phyloP scores from a whole-genome alignment of 2,888 invertebrate genomes.

The Tinea semifulvella region DNA sequence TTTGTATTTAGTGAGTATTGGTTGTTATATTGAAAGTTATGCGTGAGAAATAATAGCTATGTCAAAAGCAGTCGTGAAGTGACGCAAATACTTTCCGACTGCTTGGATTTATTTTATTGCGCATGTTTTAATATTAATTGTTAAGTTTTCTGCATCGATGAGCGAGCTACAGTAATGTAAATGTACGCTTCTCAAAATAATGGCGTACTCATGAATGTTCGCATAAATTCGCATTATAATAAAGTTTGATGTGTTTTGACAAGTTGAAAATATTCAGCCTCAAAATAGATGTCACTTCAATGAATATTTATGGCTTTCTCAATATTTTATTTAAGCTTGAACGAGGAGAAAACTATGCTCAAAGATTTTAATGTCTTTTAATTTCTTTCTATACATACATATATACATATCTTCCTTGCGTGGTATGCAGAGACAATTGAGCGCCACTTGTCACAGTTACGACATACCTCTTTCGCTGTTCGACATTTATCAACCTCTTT shows the following conservation, averaged over 20 bases:
- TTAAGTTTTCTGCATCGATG: constrained; percentile 50
- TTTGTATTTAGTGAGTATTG: not conserved
- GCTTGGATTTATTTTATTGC: constrained; percentile 57
- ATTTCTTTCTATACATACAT: no score
- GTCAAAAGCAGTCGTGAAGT: constrained; percentile 51
- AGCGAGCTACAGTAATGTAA: constrained; percentile 37
- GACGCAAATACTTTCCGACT: constrained; percentile 57
- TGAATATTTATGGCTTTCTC: not conserved
- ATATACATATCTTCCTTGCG: no score
- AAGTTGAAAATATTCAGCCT: not conserved
- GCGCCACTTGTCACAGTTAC: no score
- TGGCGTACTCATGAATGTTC: constrained; percentile 31
- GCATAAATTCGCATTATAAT: constrained; percentile 1
- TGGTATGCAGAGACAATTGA: no score
- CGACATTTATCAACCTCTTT: no score
- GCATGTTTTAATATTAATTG: constrained; percentile 64
- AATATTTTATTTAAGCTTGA: no score
- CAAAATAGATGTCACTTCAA: constrained; percentile 3
- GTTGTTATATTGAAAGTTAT: not conserved
- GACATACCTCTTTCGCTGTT: no score
- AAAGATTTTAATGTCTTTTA: no score
- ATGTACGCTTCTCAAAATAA: constrained; percentile 47
- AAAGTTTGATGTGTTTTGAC: constrained; percentile 6
- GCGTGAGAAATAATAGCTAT: constrained; percentile 46
- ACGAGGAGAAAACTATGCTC: no score